A percentile compares a stretch with the other conserved stretches of the same genome.
phyloP scores from a whole-genome alignment of 1,140 invertebrate species.

The Stegodyphus dumicola region DNA sequence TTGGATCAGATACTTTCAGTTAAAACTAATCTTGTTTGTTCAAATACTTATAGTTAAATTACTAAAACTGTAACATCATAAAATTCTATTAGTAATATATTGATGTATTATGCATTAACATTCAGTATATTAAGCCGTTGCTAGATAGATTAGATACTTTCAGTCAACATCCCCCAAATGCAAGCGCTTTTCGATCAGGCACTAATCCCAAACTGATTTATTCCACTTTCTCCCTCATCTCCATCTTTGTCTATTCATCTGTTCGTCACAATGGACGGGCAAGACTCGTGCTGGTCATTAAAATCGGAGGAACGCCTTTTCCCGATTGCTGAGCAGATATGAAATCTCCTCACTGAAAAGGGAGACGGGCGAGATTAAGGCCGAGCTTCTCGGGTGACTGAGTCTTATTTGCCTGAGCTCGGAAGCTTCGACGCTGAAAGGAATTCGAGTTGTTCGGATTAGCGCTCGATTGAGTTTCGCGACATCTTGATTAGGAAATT shows the following conservation, averaged over 20 bases:
- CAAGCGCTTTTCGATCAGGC: too few species aligned
- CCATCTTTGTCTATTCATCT: conserved; percentile 4
- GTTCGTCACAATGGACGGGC: conserved; percentile 18
- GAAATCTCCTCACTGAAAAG: conserved; percentile 15
- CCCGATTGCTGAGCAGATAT: conserved; percentile 40
- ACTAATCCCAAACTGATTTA: too few species aligned
- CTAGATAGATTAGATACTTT: too few species aligned
- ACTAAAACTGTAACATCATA: too few species aligned
- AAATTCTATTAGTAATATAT: too few species aligned
- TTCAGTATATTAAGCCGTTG: too few species aligned
- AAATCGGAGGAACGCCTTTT: conserved; percentile 40
- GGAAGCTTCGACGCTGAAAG: conserved; percentile 2
- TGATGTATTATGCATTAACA: too few species aligned
- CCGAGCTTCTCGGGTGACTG: conserved; percentile 32
- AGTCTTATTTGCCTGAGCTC: conserved; percentile 25
- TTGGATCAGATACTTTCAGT: too few species aligned
- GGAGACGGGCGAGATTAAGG: conserved; percentile 14
- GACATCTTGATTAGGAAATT: conserved; percentile 39
- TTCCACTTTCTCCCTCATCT: too few species aligned
- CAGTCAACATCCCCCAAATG: too few species aligned
- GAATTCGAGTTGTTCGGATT: conserved; percentile 47
- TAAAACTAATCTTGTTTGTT: too few species aligned
- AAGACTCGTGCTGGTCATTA: conserved; percentile 30
- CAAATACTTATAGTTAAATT: too few species aligned
- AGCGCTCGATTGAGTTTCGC: conserved; percentile 34